These are phyloP conservation scores for Aphidoletes aphidimyza DNA, from an alignment of 2,888 invertebrate species.

Conservation along the genomic window DNA sequence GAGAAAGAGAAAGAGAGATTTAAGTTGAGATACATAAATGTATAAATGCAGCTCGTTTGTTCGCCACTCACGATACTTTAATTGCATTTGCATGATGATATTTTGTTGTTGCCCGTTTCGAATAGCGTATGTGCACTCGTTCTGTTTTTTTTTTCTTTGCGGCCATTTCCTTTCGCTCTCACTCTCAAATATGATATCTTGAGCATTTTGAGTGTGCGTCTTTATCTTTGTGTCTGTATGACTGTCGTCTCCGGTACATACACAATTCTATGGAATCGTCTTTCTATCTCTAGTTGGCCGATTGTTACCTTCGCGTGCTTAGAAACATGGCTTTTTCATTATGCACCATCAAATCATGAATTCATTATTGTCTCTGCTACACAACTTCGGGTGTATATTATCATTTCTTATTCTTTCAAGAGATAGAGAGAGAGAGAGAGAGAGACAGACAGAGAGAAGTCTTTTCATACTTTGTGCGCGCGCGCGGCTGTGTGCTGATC, in stretches of 20 bases:
- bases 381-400: slow-evolving; percentile 7
- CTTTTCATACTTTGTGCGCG: slow-evolving; percentile 33
- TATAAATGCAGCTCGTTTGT: slow-evolving; percentile 27
- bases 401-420: neutral
- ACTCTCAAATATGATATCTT: neutral
- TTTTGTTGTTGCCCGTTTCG: slow-evolving; percentile 17
- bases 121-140: neutral
- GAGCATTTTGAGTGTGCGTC: neutral
- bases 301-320: slow-evolving; percentile 50
- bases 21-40: slow-evolving; percentile 9
- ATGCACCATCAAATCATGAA: slow-evolving; percentile 50
- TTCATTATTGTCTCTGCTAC: slow-evolving; percentile 20
- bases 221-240: too few relatives aligned
- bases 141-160: neutral
- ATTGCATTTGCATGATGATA: slow-evolving; percentile 49
- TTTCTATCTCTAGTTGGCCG: neutral
- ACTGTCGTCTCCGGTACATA: neutral
- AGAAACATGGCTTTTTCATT: slow-evolving; percentile 49
- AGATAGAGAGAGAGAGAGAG: too few relatives aligned
- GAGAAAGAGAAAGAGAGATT: neutral
- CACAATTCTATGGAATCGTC: neutral
- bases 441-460: too few relatives aligned
- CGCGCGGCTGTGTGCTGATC: too few relatives aligned
- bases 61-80: slow-evolving; percentile 6
- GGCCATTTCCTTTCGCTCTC: neutral